These are phyloP conservation scores for Aphelinus certus DNA, from an alignment of 1,140 invertebrate species.

Conservation along the genomic window DNA sequence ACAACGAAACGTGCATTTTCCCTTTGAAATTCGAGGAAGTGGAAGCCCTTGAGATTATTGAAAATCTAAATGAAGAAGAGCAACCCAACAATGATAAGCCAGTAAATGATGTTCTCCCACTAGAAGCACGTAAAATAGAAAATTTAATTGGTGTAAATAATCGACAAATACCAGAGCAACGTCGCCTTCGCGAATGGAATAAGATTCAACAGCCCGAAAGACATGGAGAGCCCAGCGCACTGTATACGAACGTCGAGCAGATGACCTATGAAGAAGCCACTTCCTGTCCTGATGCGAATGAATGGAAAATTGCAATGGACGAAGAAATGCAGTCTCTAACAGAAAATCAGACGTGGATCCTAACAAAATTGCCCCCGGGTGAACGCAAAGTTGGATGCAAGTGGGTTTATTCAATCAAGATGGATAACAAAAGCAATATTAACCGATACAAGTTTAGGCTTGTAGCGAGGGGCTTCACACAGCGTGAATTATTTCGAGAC, in stretches of 20 bases:
- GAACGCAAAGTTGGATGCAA: constrained; percentile 40
- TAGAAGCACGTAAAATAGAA: no score
- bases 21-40: background rate
- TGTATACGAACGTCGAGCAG: background rate
- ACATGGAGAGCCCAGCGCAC: background rate
- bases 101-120: no score
- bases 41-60: background rate
- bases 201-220: background rate
- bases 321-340: constrained; percentile 26
- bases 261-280: constrained; percentile 1
- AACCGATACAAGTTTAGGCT: constrained; percentile 49
- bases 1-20: background rate
- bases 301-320: constrained; percentile 26
- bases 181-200: background rate
- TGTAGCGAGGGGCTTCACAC: constrained; percentile 45
- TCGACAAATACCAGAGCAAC: no score
- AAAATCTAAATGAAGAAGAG: background rate
- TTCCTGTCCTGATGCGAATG: constrained; percentile 9
- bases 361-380: background rate
- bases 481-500: constrained; percentile 37
- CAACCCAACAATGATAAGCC: background rate
- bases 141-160: no score
- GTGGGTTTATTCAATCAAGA: constrained; percentile 54
- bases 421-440: constrained; percentile 36
- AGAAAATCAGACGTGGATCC: constrained; percentile 32